phyloP scores from a whole-genome alignment of 2,797 vertebrate species.

The Gymnopithys bicolor region DNA sequence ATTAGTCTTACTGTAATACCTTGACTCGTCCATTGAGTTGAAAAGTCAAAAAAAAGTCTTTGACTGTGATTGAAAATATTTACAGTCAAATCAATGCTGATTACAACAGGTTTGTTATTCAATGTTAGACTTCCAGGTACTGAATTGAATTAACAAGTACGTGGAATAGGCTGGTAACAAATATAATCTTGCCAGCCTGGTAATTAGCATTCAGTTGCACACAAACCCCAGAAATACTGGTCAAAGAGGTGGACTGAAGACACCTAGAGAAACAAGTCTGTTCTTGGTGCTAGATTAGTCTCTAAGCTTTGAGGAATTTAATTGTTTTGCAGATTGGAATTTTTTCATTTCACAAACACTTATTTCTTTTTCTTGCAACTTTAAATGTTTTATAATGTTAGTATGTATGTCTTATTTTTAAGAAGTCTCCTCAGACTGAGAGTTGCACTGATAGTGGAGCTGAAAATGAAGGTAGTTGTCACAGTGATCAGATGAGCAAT shows the following conservation, averaged over 20 bases:
- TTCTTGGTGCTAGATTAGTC: not conserved
- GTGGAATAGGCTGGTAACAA: not conserved
- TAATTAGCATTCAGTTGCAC: not conserved
- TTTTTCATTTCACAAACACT: not conserved
- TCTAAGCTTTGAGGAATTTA: not conserved
- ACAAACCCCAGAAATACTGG: not conserved
- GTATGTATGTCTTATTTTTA: slow-evolving; percentile 57
- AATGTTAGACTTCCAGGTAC: not conserved
- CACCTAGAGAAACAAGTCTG: not conserved
- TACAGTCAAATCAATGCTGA: not conserved
- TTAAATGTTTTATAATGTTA: slow-evolving; percentile 3
- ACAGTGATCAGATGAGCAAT: slow-evolving; percentile 99
- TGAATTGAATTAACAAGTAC: not conserved
- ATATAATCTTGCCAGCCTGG: not conserved
- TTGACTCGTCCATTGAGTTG: not conserved
- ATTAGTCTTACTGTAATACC: not conserved
- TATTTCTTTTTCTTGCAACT: not conserved
- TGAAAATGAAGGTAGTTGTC: slow-evolving; percentile 99
- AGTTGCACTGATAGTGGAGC: slow-evolving; percentile 99
- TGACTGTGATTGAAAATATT: not conserved
- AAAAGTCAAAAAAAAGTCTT: not conserved
- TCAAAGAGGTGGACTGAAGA: not conserved
- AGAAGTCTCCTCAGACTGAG: slow-evolving; percentile 99
- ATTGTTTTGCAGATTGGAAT: not conserved
- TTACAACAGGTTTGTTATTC: not conserved